Evolutionary conservation across 2,113 vertebrate genomes (phyloP), one percentile per base, ranked within the genome.

Genomic region (Coptodon bakossiorum): DNA sequence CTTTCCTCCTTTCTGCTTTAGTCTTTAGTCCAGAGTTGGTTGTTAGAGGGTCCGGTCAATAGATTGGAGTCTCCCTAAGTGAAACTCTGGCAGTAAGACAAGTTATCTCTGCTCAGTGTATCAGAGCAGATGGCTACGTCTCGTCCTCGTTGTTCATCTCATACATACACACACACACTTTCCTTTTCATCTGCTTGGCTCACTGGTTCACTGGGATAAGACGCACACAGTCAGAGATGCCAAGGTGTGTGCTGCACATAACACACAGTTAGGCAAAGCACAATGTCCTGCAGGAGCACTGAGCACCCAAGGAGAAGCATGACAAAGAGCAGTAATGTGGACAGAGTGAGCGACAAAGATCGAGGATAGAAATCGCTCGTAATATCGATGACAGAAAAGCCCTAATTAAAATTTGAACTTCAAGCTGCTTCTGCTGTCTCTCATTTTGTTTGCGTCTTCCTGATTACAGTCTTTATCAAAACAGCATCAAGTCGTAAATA

Each of bases 111-210:
- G 84, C 90, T 93, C 86, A 90, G 84, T 86, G 86, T 76, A 86
- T 89, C 88, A 91, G 82, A 92, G 82, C 92, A 94, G 92, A 94
- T 94, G 93, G 92, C 89, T 48, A 14, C 29, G 5, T 89, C 78
- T 86, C 57, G 50, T 80, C 84, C 73, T 92, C 85, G 12, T 79
- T 59, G 82, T 92, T 84, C 19, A 63, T 76, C 50, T 90, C 81
- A 36, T 85, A 87, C 29, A 22, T 89, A 88, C 83, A 81, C 86
- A 57, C 24, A 17, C 48, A 22, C 40, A 2, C 80, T 57, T 57
- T 80, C 50, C 48, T 85, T 86, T 92, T 91, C 84, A 87, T 91
- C 81, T 89, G 80, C 61, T 90, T 88, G 83, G 90, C 57, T 34
- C 29, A 61, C 29, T 61, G 68, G 85, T 86, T 78, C 80, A 79